Percentiles rank a stretch among this genome's conserved stretches.
phyloP scores from a whole-genome alignment of 92 coral and sea anemone species.

The Anthopleura xanthogrammica region DNA sequence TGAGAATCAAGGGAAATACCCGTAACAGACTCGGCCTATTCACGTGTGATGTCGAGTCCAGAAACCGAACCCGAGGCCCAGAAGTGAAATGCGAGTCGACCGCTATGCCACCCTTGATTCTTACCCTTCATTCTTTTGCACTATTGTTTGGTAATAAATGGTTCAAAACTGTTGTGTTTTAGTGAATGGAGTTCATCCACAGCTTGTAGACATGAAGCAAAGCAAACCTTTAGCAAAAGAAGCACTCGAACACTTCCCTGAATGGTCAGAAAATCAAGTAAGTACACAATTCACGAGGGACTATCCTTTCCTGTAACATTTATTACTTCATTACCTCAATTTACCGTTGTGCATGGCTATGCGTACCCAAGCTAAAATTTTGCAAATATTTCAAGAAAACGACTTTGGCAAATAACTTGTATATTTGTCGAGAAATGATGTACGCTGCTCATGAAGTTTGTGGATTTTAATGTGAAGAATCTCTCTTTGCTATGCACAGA shows the following conservation, averaged over 20 bases:
- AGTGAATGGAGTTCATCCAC: slow-evolving; percentile 93
- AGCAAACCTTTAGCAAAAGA: slow-evolving; percentile 68
- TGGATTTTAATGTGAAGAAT: not conserved
- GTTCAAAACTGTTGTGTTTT: not conserved
- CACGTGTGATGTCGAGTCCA: too few species aligned
- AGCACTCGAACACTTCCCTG: slow-evolving; percentile 83
- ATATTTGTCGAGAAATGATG: too few species aligned
- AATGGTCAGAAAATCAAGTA: slow-evolving; percentile 84
- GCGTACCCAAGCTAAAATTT: too few species aligned
- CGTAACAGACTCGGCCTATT: too few species aligned
- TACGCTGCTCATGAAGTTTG: not conserved
- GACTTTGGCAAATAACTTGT: too few species aligned
- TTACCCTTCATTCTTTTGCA: too few species aligned
- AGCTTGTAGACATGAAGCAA: slow-evolving; percentile 70
- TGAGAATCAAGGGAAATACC: too few species aligned
- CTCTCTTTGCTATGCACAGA: not conserved
- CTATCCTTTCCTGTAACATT: too few species aligned
- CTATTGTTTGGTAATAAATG: not conserved
- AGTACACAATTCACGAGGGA: not conserved
- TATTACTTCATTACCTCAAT: too few species aligned
- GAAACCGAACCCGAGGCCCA: not conserved
- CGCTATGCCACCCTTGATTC: not conserved
- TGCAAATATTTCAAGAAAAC: too few species aligned
- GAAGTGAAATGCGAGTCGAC: not conserved
- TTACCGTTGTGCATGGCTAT: too few species aligned